Evolutionary conservation across 2,113 vertebrate species (phyloP).

Genomic region (Prionailurus bengalensis): DNA sequence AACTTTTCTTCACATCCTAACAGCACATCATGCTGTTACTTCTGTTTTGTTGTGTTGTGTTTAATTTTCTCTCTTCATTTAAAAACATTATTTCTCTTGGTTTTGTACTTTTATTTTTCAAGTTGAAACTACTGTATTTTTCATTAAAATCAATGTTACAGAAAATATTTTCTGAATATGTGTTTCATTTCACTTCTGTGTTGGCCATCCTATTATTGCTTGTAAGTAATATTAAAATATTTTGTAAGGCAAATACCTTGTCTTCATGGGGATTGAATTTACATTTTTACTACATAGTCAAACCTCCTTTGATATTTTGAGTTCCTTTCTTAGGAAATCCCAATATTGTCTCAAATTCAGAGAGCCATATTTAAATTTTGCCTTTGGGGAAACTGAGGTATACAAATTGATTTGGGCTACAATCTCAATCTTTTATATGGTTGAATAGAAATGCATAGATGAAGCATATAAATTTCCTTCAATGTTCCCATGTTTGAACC

Average conservation of each 20-base stretch:
- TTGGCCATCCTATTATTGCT: neutral
- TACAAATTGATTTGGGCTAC: neutral
- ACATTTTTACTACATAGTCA: neutral
- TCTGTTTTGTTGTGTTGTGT: accelerated
- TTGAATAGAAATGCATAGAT: neutral
- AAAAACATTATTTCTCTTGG: neutral
- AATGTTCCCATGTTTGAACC: neutral
- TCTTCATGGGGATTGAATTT: neutral
- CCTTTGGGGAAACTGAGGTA: neutral
- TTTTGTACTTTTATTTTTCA: neutral
- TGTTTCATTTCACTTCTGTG: neutral
- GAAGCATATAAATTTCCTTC: neutral
- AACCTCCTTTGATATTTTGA: neutral
- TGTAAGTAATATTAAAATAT: neutral
- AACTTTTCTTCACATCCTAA: neutral
- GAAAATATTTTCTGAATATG: neutral
- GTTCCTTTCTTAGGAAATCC: neutral
- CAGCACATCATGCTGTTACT: neutral
- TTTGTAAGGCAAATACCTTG: neutral
- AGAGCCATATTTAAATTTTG: neutral
- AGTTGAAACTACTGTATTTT: neutral
- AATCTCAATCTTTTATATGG: neutral
- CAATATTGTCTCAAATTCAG: neutral
- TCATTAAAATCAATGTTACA: neutral
- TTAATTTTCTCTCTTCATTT: neutral